These are phyloP conservation scores for Uria lomvia DNA, from an alignment of 2,113 vertebrate species.

Conservation along the genomic window DNA sequence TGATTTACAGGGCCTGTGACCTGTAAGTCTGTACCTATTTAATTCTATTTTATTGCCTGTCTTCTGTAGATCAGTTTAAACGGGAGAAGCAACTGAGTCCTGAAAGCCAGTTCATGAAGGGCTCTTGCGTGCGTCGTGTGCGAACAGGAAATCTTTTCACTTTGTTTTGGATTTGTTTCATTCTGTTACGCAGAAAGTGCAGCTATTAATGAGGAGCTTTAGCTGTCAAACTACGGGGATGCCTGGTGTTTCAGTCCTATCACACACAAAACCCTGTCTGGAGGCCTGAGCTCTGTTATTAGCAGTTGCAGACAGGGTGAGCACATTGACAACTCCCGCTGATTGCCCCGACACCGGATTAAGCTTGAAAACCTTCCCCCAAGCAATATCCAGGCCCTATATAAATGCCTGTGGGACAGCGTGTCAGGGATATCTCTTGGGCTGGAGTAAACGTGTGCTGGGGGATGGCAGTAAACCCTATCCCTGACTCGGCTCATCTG, in stretches of 20 bases:
- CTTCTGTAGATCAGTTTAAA: not conserved
- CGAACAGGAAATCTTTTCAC: not conserved
- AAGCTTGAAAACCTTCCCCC: not conserved
- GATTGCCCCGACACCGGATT: not conserved
- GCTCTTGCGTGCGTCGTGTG: accelerated
- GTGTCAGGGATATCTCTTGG: not conserved
- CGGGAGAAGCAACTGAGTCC: not conserved
- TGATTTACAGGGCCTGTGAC: not conserved
- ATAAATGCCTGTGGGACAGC: not conserved
- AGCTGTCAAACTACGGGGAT: not conserved
- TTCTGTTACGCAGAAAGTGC: not conserved
- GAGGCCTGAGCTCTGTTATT: not conserved
- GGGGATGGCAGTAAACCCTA: not conserved
- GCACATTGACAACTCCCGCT: not conserved
- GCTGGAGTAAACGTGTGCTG: not conserved
- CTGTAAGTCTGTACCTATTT: not conserved
- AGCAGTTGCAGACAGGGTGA: not conserved
- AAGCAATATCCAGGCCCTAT: not conserved
- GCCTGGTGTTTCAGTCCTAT: not conserved
- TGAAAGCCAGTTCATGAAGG: not conserved
- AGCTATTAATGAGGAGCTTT: not conserved
- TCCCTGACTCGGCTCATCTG: not conserved
- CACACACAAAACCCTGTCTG: not conserved
- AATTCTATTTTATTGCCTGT: not conserved
- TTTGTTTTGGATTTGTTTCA: not conserved